These are phyloP conservation scores for Lagopus leucura DNA, from an alignment of 2,113 vertebrate genomes.

Conservation along the genomic window DNA sequence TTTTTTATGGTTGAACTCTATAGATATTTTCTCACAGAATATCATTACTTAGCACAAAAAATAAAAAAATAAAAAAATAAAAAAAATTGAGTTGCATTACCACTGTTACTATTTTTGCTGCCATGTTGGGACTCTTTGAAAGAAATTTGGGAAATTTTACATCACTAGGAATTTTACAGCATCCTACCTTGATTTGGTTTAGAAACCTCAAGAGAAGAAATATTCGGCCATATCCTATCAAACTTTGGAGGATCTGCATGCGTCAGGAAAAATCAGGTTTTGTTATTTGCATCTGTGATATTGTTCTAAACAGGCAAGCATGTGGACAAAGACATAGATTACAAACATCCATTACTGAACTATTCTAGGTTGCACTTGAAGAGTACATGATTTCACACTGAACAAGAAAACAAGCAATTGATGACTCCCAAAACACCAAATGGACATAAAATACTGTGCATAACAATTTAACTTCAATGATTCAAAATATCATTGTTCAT, in stretches of 20 bases:
- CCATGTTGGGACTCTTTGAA: slow-evolving; percentile 3
- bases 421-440: slow-evolving; percentile 86
- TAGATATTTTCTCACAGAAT: slow-evolving; percentile 3
- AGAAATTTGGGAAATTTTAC: slow-evolving; percentile 64
- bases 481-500: background rate
- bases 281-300: slow-evolving; percentile 87
- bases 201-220: slow-evolving; percentile 99
- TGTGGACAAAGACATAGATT: slow-evolving; percentile 86
- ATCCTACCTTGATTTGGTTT: slow-evolving; percentile 99
- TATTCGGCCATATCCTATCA: slow-evolving; percentile 95
- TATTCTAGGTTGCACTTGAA: slow-evolving; percentile 80
- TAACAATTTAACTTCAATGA: slow-evolving; percentile 32
- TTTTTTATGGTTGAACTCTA: slow-evolving; percentile 6
- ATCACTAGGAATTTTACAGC: slow-evolving; percentile 77
- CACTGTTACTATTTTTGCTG: background rate
- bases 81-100: background rate
- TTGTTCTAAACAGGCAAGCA: slow-evolving; percentile 79
- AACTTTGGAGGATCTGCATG: slow-evolving; percentile 89
- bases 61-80: background rate
- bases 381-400: slow-evolving; percentile 82
- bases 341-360: slow-evolving; percentile 82
- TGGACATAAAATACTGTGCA: slow-evolving; percentile 78
- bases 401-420: slow-evolving; percentile 85
- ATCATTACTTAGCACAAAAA: background rate
- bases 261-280: slow-evolving; percentile 93